Evolutionary conservation across 1,140 invertebrate genomes (phyloP), one percentile per base, ranked within the genome.

Genomic region (Cardiocondyla obscurior): DNA sequence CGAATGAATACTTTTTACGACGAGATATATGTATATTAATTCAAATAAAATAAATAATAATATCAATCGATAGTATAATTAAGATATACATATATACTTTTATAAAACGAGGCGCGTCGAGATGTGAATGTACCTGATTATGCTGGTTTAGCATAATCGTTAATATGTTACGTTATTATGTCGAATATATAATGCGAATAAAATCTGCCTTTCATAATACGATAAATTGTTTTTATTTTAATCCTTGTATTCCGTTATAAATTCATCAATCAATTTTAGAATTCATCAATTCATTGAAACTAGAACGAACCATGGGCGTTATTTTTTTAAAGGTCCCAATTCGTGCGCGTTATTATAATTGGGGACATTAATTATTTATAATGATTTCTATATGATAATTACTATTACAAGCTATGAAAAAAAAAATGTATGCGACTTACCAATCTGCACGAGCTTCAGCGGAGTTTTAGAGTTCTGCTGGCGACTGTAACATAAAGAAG

Each of bases 141-240:
- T 81, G 67, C 33, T 82, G 33, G 22, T 69, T 79, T 81, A 19
- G 44, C 49, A 85, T 84, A 82, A 81, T 86, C n/a, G 64, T 88
- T 64, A 36, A 42, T 83, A 70, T 89, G 85, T 46, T 1, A n/a
- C n/a, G 85, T 90, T 91, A 90, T n/a, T n/a, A 76, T 82, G 89
- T 28, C 77, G 67, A 73, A 86, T 87, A 70, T 92, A 89, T 91
- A 86, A 89, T 88, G 89, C 55, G 58, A 92, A 92, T 91, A 92
- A 92, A 92, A 82, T 83, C 85, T 81, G 36, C 69, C 85, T 91
- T 90, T 90, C 65, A 39, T 90, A 89, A 84, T 76, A 25, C 14
- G 3, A 22, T 25, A 69, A 6, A 30, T 53, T 65, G 1, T 49
- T 30, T 46, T 28, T n/a, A n/a, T 44, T 3, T 74, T 28, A 6